phyloP scores from a whole-genome alignment of 2,888 invertebrate genomes.

The Xiphydria camelus region DNA sequence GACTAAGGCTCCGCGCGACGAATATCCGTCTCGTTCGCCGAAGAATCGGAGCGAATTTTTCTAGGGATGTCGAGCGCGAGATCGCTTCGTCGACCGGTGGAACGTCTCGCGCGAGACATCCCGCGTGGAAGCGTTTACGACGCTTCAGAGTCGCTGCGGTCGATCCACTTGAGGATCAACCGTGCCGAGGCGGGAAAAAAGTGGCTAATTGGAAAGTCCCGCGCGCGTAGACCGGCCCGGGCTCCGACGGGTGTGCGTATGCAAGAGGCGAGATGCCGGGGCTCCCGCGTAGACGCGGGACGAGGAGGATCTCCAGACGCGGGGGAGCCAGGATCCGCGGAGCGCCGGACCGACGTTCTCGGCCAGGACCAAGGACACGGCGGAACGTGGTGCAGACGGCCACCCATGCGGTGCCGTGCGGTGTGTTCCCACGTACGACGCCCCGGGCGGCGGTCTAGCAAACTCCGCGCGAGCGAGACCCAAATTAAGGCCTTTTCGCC shows the following conservation, averaged over 20 bases:
- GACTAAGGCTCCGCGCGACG: too few species aligned
- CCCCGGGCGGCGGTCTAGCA: slow-evolving; percentile 49
- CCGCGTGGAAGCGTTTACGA: too few species aligned
- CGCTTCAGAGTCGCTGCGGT: too few species aligned
- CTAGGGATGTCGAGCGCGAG: too few species aligned
- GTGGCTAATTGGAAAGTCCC: slow-evolving; percentile 33
- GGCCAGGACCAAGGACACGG: slow-evolving; percentile 48
- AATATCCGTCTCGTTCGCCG: too few species aligned
- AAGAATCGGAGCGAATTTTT: too few species aligned
- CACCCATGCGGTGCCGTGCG: slow-evolving; percentile 42
- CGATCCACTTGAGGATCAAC: slow-evolving; percentile 1
- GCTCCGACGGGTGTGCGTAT: too few species aligned
- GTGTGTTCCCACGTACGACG: slow-evolving; percentile 51
- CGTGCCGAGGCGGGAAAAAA: slow-evolving; percentile 22
- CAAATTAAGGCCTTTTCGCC: slow-evolving; percentile 41
- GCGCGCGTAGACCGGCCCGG: neutral
- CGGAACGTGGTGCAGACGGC: slow-evolving; percentile 41
- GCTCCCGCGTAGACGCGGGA: too few species aligned
- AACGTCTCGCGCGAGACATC: too few species aligned
- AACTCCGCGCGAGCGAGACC: slow-evolving; percentile 46
- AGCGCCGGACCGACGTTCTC: slow-evolving; percentile 23
- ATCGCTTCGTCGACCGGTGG: too few species aligned
- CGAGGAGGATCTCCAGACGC: neutral
- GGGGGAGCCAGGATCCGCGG: neutral
- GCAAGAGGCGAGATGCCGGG: too few species aligned